Conservation (phyloP, 2,888 invertebrate genomes). For the Lasioglossum oenotherae region DNA sequence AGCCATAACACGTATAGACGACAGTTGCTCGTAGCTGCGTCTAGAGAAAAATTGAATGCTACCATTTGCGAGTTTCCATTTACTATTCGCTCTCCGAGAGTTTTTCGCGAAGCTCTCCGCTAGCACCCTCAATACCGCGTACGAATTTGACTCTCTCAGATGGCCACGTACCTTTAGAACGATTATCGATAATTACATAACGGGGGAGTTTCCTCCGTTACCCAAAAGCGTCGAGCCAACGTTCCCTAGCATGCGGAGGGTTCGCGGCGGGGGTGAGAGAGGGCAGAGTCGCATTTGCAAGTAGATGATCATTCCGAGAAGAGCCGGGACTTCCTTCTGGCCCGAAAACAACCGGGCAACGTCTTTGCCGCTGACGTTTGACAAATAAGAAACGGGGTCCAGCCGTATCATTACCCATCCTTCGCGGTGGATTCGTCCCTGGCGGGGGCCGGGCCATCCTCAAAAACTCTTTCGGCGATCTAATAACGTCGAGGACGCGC, state of each 20-base stretch:
- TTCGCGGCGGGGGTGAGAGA: background rate
- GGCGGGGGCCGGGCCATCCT: conserved; percentile 76
- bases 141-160: too few species aligned
- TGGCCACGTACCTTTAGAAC: background rate
- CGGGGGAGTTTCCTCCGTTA: background rate
- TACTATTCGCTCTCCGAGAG: too few species aligned
- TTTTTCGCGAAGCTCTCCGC: too few species aligned
- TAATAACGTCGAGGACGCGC: conserved; percentile 84
- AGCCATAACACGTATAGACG: background rate
- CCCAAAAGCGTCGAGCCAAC: conserved; percentile 20
- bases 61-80: too few species aligned
- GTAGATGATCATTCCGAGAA: conserved; percentile 77
- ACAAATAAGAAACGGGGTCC: conserved; percentile 84
- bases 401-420: conserved; percentile 84
- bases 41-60: too few species aligned
- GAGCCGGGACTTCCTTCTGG: conserved; percentile 75
- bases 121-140: too few species aligned
- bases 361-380: conserved; percentile 83
- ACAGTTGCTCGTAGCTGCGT: too few species aligned
- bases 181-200: background rate
- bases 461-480: conserved; percentile 84
- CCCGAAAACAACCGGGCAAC: conserved; percentile 77
- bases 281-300: conserved; percentile 70
- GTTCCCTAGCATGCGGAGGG: background rate
- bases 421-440: conserved; percentile 79